These are phyloP conservation scores for Malurus cyaneus DNA, from an alignment of 2,113 vertebrate species.

Conservation along the genomic window DNA sequence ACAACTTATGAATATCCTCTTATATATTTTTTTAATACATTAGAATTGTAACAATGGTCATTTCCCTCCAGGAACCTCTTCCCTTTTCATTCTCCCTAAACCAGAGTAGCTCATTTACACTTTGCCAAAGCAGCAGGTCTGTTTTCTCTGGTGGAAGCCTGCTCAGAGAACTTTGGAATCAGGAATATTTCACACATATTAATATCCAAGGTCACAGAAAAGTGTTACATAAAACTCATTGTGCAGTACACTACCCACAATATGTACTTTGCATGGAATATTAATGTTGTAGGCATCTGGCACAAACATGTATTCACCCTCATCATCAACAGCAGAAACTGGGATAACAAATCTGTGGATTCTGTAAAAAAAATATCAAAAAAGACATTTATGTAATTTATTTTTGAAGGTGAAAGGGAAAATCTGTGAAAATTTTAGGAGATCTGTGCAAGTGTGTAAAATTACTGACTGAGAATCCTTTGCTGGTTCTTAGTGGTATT, in stretches of 20 bases:
- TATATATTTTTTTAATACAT: background rate
- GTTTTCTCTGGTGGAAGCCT: background rate
- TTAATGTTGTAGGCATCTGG: slow-evolving; percentile 90
- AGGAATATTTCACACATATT: background rate
- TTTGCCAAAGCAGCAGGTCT: background rate
- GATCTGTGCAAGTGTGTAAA: background rate
- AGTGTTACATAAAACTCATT: background rate
- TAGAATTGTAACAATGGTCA: background rate
- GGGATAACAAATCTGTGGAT: slow-evolving; percentile 87
- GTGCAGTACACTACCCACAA: slow-evolving; percentile 82
- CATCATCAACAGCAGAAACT: slow-evolving; percentile 82
- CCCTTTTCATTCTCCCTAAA: background rate
- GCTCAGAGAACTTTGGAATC: background rate
- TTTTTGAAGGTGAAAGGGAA: background rate
- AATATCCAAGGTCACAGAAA: background rate
- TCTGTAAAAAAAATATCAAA: slow-evolving; percentile 68
- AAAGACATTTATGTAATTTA: background rate
- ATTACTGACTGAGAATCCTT: background rate
- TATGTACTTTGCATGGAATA: slow-evolving; percentile 87
- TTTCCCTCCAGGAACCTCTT: background rate
- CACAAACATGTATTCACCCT: slow-evolving; percentile 92
- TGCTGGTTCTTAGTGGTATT: background rate
- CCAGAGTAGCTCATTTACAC: background rate
- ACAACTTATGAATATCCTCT: background rate
- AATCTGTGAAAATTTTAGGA: background rate